Evolutionary conservation across 2,113 vertebrate genomes (phyloP).

Genomic region (Semnopithecus entellus): DNA sequence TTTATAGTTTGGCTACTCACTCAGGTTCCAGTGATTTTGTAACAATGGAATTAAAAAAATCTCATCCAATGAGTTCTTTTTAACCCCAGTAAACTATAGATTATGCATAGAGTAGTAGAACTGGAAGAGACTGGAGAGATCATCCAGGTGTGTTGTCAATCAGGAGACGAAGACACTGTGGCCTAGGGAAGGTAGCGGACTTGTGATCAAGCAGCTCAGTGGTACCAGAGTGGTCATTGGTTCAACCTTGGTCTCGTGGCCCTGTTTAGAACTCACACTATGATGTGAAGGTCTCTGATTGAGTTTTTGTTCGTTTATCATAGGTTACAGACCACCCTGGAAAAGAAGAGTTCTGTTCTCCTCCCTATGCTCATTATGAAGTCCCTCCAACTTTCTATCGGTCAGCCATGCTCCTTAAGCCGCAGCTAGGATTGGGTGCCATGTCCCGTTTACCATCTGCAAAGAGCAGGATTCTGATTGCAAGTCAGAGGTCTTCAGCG

Average conservation of each 20-base stretch:
- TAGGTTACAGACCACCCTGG: slow-evolving; percentile 84
- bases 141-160: background rate
- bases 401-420: slow-evolving; percentile 92
- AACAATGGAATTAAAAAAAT: background rate
- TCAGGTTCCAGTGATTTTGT: background rate
- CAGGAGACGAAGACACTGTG: background rate
- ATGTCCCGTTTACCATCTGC: slow-evolving; percentile 91
- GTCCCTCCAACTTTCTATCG: slow-evolving; percentile 87
- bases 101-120: background rate
- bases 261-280: accelerated
- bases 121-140: background rate
- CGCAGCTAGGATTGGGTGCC: slow-evolving; percentile 93
- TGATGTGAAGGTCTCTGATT: background rate
- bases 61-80: background rate
- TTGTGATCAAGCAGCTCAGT: background rate
- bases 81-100: background rate
- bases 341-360: slow-evolving; percentile 86
- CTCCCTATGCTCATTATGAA: slow-evolving; percentile 84
- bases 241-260: too few relatives aligned
- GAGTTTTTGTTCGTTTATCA: slow-evolving; percentile 21
- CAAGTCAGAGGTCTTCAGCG: slow-evolving; percentile 88
- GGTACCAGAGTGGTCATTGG: background rate
- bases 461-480: slow-evolving; percentile 90
- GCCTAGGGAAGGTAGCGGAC: background rate
- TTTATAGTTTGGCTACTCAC: background rate